A percentile compares a stretch with the other conserved stretches of the same genome.
phyloP scores from a whole-genome alignment of 1,140 invertebrate species.

The Augochlora pura region DNA sequence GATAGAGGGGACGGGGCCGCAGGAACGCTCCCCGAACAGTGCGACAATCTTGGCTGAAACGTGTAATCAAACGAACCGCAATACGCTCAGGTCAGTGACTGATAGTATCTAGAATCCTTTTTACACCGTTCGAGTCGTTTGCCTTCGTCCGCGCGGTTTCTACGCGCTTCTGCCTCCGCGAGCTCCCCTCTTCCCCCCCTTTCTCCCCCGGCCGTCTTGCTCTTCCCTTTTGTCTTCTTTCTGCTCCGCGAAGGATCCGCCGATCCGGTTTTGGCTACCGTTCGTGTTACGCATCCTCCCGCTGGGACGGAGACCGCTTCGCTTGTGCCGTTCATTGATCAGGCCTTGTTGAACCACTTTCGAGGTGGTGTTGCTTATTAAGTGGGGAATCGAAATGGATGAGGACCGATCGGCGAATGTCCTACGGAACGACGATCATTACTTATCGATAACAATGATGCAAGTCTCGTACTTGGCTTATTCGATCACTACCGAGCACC shows the following conservation, averaged over 20 bases:
- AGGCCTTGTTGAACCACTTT: background rate
- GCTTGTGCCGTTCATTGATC: background rate
- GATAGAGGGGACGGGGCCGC: background rate
- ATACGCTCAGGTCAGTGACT: slow-evolving; percentile 49
- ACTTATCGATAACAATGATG: background rate
- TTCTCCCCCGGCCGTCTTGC: background rate
- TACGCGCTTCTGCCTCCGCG: background rate
- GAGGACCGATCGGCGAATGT: background rate
- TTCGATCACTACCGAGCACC: too few relatives aligned
- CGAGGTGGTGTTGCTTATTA: background rate
- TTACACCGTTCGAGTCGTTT: slow-evolving; percentile 41
- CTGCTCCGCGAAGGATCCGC: background rate
- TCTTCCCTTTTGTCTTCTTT: background rate
- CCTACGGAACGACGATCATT: background rate
- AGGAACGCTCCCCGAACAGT: slow-evolving; percentile 36
- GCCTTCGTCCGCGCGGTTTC: slow-evolving; percentile 16
- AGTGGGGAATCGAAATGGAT: background rate
- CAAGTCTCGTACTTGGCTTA: background rate
- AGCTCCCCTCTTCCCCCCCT: background rate
- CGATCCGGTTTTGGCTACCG: slow-evolving; percentile 38
- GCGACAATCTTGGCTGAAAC: slow-evolving; percentile 44
- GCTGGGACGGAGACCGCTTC: background rate
- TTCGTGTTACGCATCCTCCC: background rate
- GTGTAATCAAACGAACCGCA: slow-evolving; percentile 61
- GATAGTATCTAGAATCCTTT: slow-evolving; percentile 53